phyloP scores from a whole-genome alignment of 1,140 invertebrate genomes.

The Brachionus calyciflorus region DNA sequence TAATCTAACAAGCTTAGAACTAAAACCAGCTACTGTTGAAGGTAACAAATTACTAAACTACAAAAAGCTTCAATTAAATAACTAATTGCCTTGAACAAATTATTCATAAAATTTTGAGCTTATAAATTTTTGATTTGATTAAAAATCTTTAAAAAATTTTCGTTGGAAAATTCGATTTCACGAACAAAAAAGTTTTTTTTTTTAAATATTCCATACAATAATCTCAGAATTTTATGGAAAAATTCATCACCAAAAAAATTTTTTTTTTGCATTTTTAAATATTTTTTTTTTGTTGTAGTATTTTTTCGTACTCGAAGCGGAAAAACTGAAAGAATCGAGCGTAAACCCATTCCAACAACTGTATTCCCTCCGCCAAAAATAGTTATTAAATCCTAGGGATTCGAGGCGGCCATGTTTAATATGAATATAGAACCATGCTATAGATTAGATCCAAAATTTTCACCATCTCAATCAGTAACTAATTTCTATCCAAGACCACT shows the following conservation, averaged over 20 bases:
- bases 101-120: neutral
- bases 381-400: conserved; percentile 40
- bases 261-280: no score
- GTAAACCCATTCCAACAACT: conserved; percentile 23
- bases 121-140: conserved; percentile 14
- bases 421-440: conserved; percentile 36
- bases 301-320: conserved; percentile 36
- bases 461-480: neutral
- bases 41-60: conserved; percentile 15
- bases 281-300: neutral
- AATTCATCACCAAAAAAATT: no score
- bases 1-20: conserved; percentile 26
- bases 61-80: no score
- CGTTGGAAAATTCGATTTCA: no score
- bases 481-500: neutral
- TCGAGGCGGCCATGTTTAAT: conserved; percentile 40
- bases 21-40: conserved; percentile 44
- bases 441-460: conserved; percentile 28
- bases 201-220: no score
- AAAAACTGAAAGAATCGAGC: conserved; percentile 27
- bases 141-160: no score
- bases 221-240: no score
- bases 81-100: no score
- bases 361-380: conserved; percentile 43
- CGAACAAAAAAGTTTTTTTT: no score